Evolutionary conservation across 1,140 invertebrate genomes (phyloP).

Genomic region (Leguminivora glycinivorella): DNA sequence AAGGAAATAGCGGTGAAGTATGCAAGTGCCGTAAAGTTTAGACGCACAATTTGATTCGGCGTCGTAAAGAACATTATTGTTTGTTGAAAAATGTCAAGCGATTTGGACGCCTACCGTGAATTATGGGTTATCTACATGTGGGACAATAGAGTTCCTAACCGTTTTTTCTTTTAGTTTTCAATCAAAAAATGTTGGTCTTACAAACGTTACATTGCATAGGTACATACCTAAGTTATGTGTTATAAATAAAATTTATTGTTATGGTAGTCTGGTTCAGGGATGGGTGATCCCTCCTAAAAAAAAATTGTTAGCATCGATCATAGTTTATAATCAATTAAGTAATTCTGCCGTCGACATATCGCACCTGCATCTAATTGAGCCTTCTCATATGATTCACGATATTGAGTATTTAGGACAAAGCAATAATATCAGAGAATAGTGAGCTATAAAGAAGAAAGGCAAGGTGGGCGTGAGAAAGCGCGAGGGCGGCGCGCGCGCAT

Average conservation of each 20-base stretch:
- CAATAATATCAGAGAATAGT: slow-evolving; percentile 56
- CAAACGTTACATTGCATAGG: too few species aligned
- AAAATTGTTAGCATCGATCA: too few species aligned
- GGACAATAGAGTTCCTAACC: too few species aligned
- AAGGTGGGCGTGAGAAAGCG: slow-evolving; percentile 66
- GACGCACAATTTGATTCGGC: neutral
- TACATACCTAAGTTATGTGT: too few species aligned
- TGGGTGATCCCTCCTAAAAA: too few species aligned
- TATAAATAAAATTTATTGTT: too few species aligned
- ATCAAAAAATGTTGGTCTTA: too few species aligned
- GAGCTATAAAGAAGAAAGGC: slow-evolving; percentile 59
- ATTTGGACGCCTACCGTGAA: neutral
- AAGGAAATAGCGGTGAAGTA: slow-evolving; percentile 16
- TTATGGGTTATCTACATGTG: neutral
- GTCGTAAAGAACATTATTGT: neutral
- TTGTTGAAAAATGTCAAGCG: slow-evolving; percentile 2
- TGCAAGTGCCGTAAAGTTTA: slow-evolving; percentile 6
- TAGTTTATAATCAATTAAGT: too few species aligned
- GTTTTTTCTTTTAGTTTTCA: too few species aligned
- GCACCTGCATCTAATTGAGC: neutral
- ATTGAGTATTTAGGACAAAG: slow-evolving; percentile 33
- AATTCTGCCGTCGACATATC: neutral
- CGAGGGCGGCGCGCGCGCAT: slow-evolving; percentile 43
- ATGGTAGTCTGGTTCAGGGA: too few species aligned
- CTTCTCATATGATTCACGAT: slow-evolving; percentile 13